Evolutionary conservation across 2,113 vertebrate genomes (phyloP).

Genomic region (Sebastes fasciatus): DNA sequence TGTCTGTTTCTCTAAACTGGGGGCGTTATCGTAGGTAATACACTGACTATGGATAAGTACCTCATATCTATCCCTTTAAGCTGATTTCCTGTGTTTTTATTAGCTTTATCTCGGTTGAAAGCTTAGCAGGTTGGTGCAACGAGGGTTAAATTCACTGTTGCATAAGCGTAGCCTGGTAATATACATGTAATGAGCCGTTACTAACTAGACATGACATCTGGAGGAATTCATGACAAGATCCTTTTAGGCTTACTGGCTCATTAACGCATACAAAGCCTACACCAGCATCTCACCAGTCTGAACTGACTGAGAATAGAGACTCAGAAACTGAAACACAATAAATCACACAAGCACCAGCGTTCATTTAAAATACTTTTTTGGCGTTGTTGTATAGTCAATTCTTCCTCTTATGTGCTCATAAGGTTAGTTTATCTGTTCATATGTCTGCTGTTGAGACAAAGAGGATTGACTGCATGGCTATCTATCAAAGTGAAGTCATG

Average conservation of each 20-base stretch:
- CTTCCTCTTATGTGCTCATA: no score
- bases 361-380: neutral
- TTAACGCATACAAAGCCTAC: neutral
- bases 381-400: neutral
- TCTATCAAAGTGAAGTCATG: slow-evolving; percentile 40
- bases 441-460: slow-evolving; percentile 14
- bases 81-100: no score
- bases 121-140: neutral
- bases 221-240: slow-evolving; percentile 14
- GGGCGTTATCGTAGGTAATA: no score
- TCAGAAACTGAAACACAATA: neutral
- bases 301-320: neutral
- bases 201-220: slow-evolving; percentile 30
- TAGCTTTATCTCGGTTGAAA: neutral
- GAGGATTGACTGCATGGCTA: slow-evolving; percentile 4
- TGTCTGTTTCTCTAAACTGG: no score
- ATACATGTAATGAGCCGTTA: slow-evolving; percentile 16
- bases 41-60: no score
- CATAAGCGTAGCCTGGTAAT: slow-evolving; percentile 11
- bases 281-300: neutral
- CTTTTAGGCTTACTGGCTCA: slow-evolving; percentile 19
- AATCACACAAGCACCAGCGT: neutral
- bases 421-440: neutral
- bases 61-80: no score
- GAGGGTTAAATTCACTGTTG: slow-evolving; percentile 29